Evolutionary conservation across 2,113 vertebrate genomes (phyloP), one percentile per base, ranked within the genome.

Genomic region (Clarias batrachus): DNA sequence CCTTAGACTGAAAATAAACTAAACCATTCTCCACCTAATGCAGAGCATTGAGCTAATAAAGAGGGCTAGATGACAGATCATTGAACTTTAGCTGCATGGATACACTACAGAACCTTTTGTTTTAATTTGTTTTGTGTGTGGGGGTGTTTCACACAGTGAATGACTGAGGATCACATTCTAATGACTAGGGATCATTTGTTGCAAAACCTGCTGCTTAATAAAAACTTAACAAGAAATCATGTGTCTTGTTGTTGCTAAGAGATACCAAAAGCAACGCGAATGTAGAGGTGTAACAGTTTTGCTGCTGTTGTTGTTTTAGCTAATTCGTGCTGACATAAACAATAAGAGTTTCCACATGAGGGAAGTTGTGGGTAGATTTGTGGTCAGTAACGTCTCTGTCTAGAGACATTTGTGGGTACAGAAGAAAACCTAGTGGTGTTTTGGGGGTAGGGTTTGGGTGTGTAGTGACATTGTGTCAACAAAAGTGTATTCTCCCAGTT

Each of bases 131-230:
- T 60, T 10, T 16, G 9, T 14, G 25, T 17, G 13, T 54, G 65
- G 3, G 19, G 27, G 4, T 12, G 57, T 17, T 37, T 60, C 30
- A 81, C 17, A 81, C 23, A 8, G 4, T 63, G 30, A 65, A 62
- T 63, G 8, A 59, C 14, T 23, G 19, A 33, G 9, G 23, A 63
- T 63, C 80, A 63, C 33, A 63, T 23, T 41, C 23, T 81, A 65
- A 81, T 81, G 80, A 81, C 62, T n/a, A 66, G 21, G 59, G 14
- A 52, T 82, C 7, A 66, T 65, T 81, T 82, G 37, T 82, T 82
- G 80, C 80, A 82, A 14, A 82, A 82, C 25, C 2, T 65, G 16
- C 54, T 30, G 78, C 52, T 56, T 78, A 78, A 81, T 37, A 19
- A 81, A 62, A 81, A 81, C 57, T 6, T 81, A 10, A 62, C 30